Evolutionary conservation across 2,113 vertebrate species (phyloP).

Genomic region (human (Homo sapiens)): DNA sequence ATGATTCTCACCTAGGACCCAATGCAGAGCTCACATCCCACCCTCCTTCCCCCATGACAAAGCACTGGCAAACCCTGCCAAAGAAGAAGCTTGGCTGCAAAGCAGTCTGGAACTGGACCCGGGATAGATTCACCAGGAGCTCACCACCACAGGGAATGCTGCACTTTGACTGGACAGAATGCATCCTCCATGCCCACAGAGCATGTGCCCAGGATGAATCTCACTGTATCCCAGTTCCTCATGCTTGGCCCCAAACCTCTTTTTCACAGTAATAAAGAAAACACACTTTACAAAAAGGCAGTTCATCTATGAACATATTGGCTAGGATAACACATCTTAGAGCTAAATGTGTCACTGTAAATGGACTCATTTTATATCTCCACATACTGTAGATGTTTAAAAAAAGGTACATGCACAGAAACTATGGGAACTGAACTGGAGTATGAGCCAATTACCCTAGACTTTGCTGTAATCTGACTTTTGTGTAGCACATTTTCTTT

Average conservation of each 20-base stretch:
- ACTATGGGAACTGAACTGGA: background rate
- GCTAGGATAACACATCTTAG: constrained; percentile 50
- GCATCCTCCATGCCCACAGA: background rate
- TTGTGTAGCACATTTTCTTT: background rate
- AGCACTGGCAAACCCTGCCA: background rate
- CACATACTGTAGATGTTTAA: constrained; percentile 52
- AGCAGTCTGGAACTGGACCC: background rate
- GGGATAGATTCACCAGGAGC: background rate
- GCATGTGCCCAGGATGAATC: background rate
- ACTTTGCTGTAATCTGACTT: constrained; percentile 29
- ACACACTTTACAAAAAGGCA: constrained; percentile 45
- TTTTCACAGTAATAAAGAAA: constrained; percentile 49
- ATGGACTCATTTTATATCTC: constrained; percentile 69
- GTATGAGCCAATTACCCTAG: background rate
- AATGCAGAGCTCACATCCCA: background rate
- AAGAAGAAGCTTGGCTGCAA: background rate
- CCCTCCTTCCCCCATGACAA: background rate
- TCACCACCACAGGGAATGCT: background rate
- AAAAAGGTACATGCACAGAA: constrained; percentile 21
- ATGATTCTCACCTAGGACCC: background rate
- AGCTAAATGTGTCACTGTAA: constrained; percentile 67
- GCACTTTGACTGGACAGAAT: background rate
- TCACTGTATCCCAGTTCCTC: background rate
- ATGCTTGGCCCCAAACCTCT: background rate
- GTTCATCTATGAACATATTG: constrained; percentile 57